Evolutionary conservation across 2,797 vertebrate species (phyloP), one percentile per base, ranked within the genome.

Genomic region (Cirrhinus mrigala): DNA sequence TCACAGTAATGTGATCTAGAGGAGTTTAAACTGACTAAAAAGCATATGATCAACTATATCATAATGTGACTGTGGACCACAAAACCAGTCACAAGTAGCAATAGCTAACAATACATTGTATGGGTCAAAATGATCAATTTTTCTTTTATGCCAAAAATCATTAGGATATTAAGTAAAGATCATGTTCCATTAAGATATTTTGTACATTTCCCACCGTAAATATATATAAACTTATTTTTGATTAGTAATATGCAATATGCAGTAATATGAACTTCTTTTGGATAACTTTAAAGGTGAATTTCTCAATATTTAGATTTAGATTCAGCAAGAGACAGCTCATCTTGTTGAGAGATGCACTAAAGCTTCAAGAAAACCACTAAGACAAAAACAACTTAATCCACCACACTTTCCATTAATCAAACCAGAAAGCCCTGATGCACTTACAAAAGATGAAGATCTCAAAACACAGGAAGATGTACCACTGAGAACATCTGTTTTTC

Each of bases 11-110:
- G 71, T 76, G 58, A 64, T n/a, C 29, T 52, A 11, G 71, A 66
- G 46, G 82, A 76, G 82, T 40, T 66, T 24, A 24, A 24, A 76
- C 29, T 83, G 82, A 76, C 82, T 83, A 76, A 83, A 40, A 14
- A 83, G 24, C 44, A 52, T 75, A 18, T 24, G 81, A 52, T 83
- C 70, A 52, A 48, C 70, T 37, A n/a, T 33, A 33, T n/a, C 37
- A n/a, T 12, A 74, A 48, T 44, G 40, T 44, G 40, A 44, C 40
- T 8, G 6, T 44, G 40, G 40, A 44, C 8, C 40, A 44, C 40
- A 44, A 44, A 44, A 8, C 40, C 40, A 44, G 7, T 44, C 7
- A 1, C 7, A 9, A 44, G 40, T 44, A 44, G 40, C 40, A 44
- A 44, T 44, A 44, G 40, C 40, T 7, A 44, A 9, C 6, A 8